A percentile compares a stretch with the other conserved stretches of the same genome.
Conservation (phyloP, 2,113 vertebrate species). For the Lagopus muta region DNA sequence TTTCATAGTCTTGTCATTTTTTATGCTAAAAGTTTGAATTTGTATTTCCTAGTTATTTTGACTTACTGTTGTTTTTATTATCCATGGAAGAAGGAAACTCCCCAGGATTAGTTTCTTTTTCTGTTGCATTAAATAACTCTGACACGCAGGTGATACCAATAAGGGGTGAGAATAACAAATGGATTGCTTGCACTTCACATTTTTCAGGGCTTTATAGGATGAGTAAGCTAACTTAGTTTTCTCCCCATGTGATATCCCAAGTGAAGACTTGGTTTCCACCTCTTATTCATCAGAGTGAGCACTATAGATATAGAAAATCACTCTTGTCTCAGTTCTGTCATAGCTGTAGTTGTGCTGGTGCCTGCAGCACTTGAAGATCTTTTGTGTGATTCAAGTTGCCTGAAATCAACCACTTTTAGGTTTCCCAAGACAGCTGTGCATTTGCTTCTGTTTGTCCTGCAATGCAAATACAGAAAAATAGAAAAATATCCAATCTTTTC, state of each 20-base stretch:
- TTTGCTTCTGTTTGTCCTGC: neutral
- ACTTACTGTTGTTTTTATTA: neutral
- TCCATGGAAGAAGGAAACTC: neutral
- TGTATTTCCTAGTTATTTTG: neutral
- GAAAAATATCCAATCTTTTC: neutral
- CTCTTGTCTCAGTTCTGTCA: neutral
- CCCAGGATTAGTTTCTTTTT: neutral
- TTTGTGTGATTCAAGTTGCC: neutral
- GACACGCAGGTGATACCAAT: neutral
- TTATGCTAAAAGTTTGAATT: neutral
- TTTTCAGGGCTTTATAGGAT: neutral
- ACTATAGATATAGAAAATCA: neutral
- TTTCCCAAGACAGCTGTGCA: neutral
- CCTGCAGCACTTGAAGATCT: neutral
- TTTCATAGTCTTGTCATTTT: neutral
- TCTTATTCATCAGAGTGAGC: neutral
- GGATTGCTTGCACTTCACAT: accelerated
- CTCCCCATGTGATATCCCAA: neutral
- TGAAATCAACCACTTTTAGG: neutral
- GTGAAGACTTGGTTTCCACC: neutral
- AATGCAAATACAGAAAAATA: neutral
- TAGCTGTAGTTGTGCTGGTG: neutral
- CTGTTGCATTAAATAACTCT: neutral
- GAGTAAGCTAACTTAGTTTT: neutral
- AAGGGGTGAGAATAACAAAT: neutral